Percentiles rank a stretch among this genome's conserved stretches.
phyloP scores from a whole-genome alignment of 2,797 vertebrate species.

The Galaxias olidus region DNA sequence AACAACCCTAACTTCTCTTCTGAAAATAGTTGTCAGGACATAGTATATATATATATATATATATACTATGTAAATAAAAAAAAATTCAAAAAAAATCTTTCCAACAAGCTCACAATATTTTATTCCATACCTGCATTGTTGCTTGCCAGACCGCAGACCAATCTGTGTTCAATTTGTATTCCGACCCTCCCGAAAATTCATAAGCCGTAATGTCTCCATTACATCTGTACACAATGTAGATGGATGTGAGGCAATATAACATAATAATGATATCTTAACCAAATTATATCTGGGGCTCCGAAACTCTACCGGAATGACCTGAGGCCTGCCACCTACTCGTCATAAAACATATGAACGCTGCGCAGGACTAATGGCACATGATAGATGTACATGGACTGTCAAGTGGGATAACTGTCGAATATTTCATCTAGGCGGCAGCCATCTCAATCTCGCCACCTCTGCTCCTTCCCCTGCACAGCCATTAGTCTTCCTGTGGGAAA shows the following conservation, averaged over 20 bases:
- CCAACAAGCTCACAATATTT: background rate
- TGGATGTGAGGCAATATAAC: slow-evolving; percentile 4
- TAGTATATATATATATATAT: too few relatives aligned
- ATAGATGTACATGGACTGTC: background rate
- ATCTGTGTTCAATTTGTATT: slow-evolving; percentile 3
- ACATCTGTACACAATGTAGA: background rate
- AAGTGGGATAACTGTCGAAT: background rate
- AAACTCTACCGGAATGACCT: background rate
- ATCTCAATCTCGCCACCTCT: background rate
- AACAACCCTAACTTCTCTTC: too few relatives aligned
- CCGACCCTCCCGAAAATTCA: background rate
- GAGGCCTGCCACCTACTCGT: background rate
- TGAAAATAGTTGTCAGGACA: too few relatives aligned
- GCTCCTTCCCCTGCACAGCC: background rate
- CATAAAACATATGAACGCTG: background rate
- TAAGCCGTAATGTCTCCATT: background rate
- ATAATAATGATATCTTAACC: background rate
- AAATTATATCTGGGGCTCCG: background rate
- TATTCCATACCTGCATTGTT: background rate
- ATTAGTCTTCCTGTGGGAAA: background rate
- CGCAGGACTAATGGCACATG: background rate
- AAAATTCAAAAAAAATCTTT: too few relatives aligned
- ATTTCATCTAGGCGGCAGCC: slow-evolving; percentile 1
- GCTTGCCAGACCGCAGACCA: background rate
- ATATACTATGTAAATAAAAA: too few relatives aligned